A percentile compares a stretch with the other conserved stretches of the same genome.
These are phyloP conservation scores for Sarcophaga subvicina DNA, from an alignment of 2,888 invertebrate species.

Conservation along the genomic window DNA sequence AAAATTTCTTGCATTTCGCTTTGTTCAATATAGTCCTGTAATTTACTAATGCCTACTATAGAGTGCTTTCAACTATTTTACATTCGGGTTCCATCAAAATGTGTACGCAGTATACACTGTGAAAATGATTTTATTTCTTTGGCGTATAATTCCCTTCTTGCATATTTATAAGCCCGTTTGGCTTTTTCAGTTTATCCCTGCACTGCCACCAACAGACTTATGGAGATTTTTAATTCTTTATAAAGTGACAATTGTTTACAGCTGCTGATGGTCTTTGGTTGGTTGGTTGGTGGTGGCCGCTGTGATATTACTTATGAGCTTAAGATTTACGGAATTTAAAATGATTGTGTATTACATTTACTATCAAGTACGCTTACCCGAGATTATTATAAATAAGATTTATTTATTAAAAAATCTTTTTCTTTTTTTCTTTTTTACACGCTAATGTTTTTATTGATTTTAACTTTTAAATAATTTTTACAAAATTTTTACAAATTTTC, in stretches of 20 bases:
- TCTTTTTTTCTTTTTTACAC: too few relatives aligned
- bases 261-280: neutral
- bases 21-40: too few relatives aligned
- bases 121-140: neutral
- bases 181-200: neutral
- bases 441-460: neutral
- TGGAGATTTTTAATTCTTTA: neutral
- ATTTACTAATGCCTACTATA: neutral
- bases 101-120: too few relatives aligned
- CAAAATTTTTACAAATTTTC: neutral
- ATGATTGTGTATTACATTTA: neutral
- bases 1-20: too few relatives aligned
- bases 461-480: neutral
- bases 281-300: neutral
- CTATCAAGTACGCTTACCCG: too few relatives aligned
- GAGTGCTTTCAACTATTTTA: neutral
- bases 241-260: neutral
- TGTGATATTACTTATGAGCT: neutral
- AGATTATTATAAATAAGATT: too few relatives aligned
- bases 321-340: neutral
- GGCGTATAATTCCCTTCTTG: neutral
- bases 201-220: too few relatives aligned
- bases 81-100: too few relatives aligned
- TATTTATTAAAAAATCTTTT: too few relatives aligned
- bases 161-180: constrained; percentile 41